Percentiles rank a stretch among this genome's conserved stretches.
Evolutionary conservation across 2,113 vertebrate genomes (phyloP).

Genomic region (Muscicapa adusta): DNA sequence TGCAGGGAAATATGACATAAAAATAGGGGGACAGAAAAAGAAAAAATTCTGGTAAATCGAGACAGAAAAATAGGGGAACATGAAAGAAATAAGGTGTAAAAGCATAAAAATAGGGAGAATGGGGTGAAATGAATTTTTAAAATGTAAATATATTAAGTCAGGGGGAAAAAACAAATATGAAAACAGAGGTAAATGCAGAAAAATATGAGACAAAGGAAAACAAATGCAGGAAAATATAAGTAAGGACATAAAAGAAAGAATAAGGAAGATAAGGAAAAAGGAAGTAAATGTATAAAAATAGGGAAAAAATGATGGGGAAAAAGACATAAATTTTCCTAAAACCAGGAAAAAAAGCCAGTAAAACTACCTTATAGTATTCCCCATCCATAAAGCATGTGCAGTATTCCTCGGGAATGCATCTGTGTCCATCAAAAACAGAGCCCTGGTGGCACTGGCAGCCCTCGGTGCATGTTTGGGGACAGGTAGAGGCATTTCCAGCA

Average conservation of each 20-base stretch:
- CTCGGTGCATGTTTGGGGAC: slow-evolving; percentile 68
- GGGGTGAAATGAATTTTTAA: neutral
- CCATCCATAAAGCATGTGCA: slow-evolving; percentile 80
- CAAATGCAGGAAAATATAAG: neutral
- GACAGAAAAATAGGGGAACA: neutral
- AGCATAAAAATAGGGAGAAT: neutral
- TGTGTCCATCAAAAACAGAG: slow-evolving; percentile 64
- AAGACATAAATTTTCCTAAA: neutral
- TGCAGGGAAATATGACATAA: neutral
- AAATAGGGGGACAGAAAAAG: neutral
- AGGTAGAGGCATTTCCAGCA: neutral
- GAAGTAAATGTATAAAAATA: neutral
- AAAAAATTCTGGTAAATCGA: neutral
- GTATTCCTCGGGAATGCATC: slow-evolving; percentile 61
- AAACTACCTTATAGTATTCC: slow-evolving; percentile 56
- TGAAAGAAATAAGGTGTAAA: neutral
- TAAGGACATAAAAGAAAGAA: neutral
- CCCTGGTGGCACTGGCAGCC: slow-evolving; percentile 78
- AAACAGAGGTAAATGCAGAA: neutral
- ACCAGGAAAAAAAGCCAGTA: neutral
- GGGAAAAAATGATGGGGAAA: neutral
- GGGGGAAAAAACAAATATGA: too few relatives aligned
- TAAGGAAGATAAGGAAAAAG: neutral
- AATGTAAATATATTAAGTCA: neutral
- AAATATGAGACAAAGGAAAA: neutral